phyloP scores from a whole-genome alignment of 2,113 vertebrate genomes.

The Amphiprion percula region DNA sequence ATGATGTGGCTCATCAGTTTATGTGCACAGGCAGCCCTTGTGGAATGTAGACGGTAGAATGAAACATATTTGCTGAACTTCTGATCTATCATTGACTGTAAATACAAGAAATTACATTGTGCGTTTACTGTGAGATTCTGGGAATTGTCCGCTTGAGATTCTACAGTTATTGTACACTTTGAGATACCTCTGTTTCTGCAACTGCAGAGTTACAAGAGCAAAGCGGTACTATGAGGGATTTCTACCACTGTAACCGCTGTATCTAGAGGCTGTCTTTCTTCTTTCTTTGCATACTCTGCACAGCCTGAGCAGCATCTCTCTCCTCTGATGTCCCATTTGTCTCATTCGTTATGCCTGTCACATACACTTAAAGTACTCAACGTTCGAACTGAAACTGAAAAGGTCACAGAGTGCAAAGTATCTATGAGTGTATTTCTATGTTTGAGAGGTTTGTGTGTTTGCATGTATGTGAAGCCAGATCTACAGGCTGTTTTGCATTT shows the following conservation, averaged over 20 bases:
- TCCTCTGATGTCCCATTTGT: slow-evolving; percentile 31
- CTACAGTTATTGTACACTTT: background rate
- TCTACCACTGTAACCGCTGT: background rate
- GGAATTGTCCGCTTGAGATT: background rate
- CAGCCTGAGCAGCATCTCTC: slow-evolving; percentile 3
- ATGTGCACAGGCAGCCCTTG: background rate
- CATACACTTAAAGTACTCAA: slow-evolving; percentile 40
- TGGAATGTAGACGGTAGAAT: background rate
- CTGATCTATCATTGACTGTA: background rate
- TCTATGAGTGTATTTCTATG: slow-evolving; percentile 11
- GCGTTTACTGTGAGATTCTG: background rate
- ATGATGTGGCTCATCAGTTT: too few relatives aligned
- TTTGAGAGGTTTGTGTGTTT: background rate
- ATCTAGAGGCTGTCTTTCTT: background rate
- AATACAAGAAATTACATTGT: background rate
- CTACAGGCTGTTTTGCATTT: slow-evolving; percentile 17
- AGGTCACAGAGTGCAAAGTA: slow-evolving; percentile 41
- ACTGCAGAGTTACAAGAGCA: background rate
- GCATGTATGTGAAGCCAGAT: slow-evolving; percentile 5
- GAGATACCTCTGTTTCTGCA: background rate
- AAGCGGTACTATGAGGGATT: background rate
- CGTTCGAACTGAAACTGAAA: slow-evolving; percentile 49
- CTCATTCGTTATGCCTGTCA: slow-evolving; percentile 54
- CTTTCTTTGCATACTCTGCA: background rate
- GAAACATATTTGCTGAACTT: slow-evolving; percentile 11